Conservation (phyloP, 35 echinoderm and acorn worm species). For the Heliocidaris tuberculata region DNA sequence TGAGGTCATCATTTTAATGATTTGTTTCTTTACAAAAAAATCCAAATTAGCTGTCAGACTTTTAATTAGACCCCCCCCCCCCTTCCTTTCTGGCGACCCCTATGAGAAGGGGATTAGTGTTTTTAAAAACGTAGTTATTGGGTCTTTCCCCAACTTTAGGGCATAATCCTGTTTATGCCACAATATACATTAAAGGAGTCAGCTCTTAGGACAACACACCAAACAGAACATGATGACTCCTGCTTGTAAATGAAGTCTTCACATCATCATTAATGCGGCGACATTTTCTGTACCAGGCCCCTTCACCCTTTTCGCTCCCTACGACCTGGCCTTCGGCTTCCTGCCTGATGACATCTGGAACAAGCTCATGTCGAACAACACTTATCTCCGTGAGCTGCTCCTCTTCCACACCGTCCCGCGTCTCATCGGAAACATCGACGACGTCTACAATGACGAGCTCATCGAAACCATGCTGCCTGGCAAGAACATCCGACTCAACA, state of each 20-base stretch:
- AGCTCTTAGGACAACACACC: too few species aligned
- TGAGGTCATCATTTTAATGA: too few species aligned
- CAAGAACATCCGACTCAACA: conserved; percentile 49
- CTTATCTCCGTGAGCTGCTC: conserved; percentile 24
- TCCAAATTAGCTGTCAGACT: too few species aligned
- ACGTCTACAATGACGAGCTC: conserved; percentile 26
- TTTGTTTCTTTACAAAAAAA: too few species aligned
- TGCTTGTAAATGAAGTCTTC: not conserved
- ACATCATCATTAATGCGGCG: not conserved
- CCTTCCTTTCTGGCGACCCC: too few species aligned
- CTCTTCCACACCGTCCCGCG: conserved; percentile 51
- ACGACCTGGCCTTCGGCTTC: conserved; percentile 38
- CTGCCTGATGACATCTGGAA: conserved; percentile 45
- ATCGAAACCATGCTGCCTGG: not conserved
- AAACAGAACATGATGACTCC: not conserved
- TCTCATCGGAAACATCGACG: not conserved
- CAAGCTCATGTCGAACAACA: conserved; percentile 39
- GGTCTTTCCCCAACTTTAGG: too few species aligned
- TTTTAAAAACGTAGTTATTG: too few species aligned
- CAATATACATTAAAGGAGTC: too few species aligned
- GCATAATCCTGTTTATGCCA: too few species aligned
- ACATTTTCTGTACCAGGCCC: conserved; percentile 36
- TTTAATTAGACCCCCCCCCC: too few species aligned
- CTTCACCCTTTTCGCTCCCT: conserved; percentile 54
- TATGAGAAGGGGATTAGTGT: too few species aligned